Percentiles rank a stretch among this genome's conserved stretches.
Conservation (phyloP, 2,113 vertebrate genomes). For the Proterorhinus semilunaris region DNA sequence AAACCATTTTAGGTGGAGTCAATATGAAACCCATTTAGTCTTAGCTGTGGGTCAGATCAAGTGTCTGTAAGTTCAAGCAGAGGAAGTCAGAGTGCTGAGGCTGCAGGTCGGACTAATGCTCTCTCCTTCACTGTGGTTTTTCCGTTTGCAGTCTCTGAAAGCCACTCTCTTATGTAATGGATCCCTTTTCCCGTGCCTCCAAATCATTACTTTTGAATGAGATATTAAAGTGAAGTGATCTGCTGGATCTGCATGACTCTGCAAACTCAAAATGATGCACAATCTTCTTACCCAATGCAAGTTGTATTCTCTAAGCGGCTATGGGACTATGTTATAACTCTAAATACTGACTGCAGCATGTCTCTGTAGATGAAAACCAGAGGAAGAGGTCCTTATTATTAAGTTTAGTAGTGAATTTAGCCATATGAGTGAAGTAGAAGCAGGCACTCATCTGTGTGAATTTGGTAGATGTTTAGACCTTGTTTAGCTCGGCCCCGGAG, state of each 20-base stretch:
- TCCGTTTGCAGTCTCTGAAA: constrained; percentile 25
- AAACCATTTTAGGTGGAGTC: neutral
- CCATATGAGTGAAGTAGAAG: too few relatives aligned
- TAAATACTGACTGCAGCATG: too few relatives aligned
- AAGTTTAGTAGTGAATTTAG: too few relatives aligned
- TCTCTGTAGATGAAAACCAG: too few relatives aligned
- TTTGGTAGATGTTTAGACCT: too few relatives aligned
- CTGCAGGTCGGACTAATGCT: constrained; percentile 9
- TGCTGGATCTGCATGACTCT: constrained; percentile 15
- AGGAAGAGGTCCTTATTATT: too few relatives aligned
- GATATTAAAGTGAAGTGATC: constrained; percentile 15
- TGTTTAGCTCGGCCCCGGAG: too few relatives aligned
- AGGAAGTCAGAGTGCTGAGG: constrained; percentile 6
- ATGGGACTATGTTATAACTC: too few relatives aligned
- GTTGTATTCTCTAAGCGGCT: too few relatives aligned
- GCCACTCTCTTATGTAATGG: constrained; percentile 34
- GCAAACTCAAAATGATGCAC: constrained; percentile 18
- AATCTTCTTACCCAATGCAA: neutral
- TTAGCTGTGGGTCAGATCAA: neutral
- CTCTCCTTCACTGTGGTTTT: constrained; percentile 9
- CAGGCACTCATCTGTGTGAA: too few relatives aligned
- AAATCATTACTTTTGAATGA: constrained; percentile 62
- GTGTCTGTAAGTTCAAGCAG: neutral
- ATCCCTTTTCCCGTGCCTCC: constrained; percentile 39
- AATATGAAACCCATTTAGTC: constrained; percentile 5